Evolutionary conservation across 2,888 invertebrate species (phyloP), one percentile per base, ranked within the genome.

Genomic region (Metopia argyrocephala): DNA sequence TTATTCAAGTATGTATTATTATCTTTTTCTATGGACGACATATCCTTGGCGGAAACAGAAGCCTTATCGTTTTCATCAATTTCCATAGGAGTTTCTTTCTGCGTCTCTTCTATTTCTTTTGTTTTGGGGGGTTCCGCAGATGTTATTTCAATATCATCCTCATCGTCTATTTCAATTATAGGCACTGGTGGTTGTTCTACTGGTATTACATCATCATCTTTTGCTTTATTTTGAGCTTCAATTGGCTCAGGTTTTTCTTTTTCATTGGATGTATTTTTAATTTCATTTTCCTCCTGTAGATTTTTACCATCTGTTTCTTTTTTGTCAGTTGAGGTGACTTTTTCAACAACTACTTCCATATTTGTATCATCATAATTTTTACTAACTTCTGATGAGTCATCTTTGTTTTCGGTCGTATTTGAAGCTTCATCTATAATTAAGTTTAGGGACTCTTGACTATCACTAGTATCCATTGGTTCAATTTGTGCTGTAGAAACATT

Each of bases 131-230:
- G 12, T 27, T 3, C 15, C 6, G 4, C 25, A n/a, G 70, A 20
- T 45, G 7, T 52, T 12, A 5, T 23, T 38, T 56, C 73, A 21
- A 81, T 76, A 21, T 84, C 84, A 15, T 85, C 85, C 46, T 85
- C 85, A 56, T 85, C 85, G 31, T 83, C 83, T 50, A 85, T 85
- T 81, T 85, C 85, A 20, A 85, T 85, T 18, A 85, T 66, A 9
- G 82, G 80, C 50, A 83, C 76, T 2, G 79, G 75, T 1, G 82
- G 76, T 45, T 78, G 73, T 76, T 81, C 82, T 61, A 81, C 64
- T 9, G 81, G 66, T 20, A 79, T 83, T 54, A 76, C 80, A 61
- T 83, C 82, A 70, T 81, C 82, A 25, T 76, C 78, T 57, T 79
- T 76, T 7, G 65, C 45, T 25, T 73, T 66, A 27, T 79, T 65